Evolutionary conservation across 2,888 invertebrate genomes (phyloP), one percentile per base, ranked within the genome.

Genomic region (Nemoura dubitans): DNA sequence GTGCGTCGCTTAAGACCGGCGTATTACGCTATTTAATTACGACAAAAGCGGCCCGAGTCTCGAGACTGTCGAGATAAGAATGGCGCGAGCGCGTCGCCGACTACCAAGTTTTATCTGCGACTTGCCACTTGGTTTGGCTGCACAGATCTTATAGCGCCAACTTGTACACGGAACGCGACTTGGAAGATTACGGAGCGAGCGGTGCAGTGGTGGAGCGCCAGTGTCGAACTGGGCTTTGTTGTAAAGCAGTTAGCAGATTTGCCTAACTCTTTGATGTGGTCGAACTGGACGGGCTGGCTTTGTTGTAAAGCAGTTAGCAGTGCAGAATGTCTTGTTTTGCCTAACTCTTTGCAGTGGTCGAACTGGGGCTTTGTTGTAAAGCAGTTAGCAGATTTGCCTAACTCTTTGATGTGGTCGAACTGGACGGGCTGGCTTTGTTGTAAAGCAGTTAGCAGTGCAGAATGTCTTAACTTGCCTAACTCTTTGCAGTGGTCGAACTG

Each of bases 1-100:
- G 59, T 59, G 2, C 59, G n/a, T 1, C 59, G 59, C 59, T 59
- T 59, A 59, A 59, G 59, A 7, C 59, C 14, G 6, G 14, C 59
- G 59, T 59, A 59, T 59, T 59, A 59, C 59, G 59, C 59, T 59
- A 59, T 59, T 59, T 59, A 59, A 59, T 59, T 59, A 59, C 59
- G 3, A 59, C 59, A 59, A 59, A 59, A 59, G 59, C 59, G 14
- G 59, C 59, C 59, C 59, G 21, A 59, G 36, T n/a, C 36, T 59
- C 59, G 59, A 36, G 36, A 21, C 59, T 59, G 59, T 59, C 59
- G 14, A 59, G 59, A 59, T 59, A 59, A 59, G 59, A 59, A 59
- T 59, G 21, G 16, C 16, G 14, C 3, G 59, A 3, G 10, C 36
- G 36, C 59, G 59, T 59, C 59, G 3, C 59, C 16, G 59, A 36